A percentile compares a stretch with the other conserved stretches of the same genome.
Conservation (phyloP, 53 echinoderm and acorn worm species). For the Glandiceps talaboti region DNA sequence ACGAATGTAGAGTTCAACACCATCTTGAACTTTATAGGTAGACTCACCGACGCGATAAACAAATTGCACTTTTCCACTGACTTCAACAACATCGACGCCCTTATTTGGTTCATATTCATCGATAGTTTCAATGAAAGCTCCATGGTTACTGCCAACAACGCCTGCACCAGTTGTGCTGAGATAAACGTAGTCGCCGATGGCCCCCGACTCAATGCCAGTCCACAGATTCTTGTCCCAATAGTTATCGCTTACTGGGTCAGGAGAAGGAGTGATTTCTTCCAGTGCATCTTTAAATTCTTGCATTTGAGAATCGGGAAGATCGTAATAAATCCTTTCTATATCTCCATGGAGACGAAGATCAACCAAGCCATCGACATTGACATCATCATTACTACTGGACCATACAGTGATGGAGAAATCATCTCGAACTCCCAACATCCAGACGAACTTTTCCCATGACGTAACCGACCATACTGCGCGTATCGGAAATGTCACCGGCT, state of each 20-base stretch:
- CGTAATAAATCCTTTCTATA: not conserved
- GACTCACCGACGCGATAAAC: not conserved
- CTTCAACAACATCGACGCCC: not conserved
- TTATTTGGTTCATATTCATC: not conserved
- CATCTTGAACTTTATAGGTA: not conserved
- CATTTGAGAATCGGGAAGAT: not conserved
- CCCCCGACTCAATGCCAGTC: slow-evolving; percentile 10
- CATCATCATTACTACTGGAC: slow-evolving; percentile 26
- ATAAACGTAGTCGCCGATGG: slow-evolving; percentile 31
- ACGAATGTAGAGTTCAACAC: not conserved
- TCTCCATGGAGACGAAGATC: not conserved
- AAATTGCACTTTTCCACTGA: not conserved
- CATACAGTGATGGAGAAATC: slow-evolving; percentile 63
- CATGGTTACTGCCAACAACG: slow-evolving; percentile 21
- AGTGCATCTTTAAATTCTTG: not conserved
- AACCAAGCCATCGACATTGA: not conserved
- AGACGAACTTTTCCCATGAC: slow-evolving; percentile 56
- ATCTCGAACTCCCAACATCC: slow-evolving; percentile 47
- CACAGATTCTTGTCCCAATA: slow-evolving; percentile 36
- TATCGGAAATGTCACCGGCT: slow-evolving; percentile 61
- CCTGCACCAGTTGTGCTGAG: slow-evolving; percentile 44
- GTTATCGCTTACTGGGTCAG: slow-evolving; percentile 14
- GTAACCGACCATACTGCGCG: slow-evolving; percentile 45
- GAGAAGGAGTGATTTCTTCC: slow-evolving; percentile 1
- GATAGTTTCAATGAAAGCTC: not conserved